A percentile compares a stretch with the other conserved stretches of the same genome.
Evolutionary conservation across 2,888 invertebrate species (phyloP).

Genomic region (Anthophora plumipes): DNA sequence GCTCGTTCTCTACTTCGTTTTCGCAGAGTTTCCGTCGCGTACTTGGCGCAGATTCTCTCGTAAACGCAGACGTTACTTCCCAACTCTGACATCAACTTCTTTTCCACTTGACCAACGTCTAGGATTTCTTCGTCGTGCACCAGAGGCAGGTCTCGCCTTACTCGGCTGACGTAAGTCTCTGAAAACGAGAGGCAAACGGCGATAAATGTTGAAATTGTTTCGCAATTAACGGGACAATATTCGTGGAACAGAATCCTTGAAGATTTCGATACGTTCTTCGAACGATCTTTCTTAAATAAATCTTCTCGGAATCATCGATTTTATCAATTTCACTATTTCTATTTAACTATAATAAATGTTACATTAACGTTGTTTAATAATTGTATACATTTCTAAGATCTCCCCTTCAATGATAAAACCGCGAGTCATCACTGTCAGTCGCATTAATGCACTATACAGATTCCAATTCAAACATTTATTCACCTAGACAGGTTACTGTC

Average conservation of each 20-base stretch:
- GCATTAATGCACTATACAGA: conserved; percentile 42
- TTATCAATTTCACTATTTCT: too few relatives aligned
- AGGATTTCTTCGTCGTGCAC: conserved; percentile 85
- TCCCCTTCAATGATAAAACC: not conserved
- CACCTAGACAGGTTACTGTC: conserved; percentile 22
- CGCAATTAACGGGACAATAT: not conserved
- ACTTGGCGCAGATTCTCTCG: conserved; percentile 91
- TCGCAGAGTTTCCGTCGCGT: conserved; percentile 85
- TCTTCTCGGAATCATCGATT: not conserved
- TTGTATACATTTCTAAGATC: not conserved
- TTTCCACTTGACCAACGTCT: conserved; percentile 91
- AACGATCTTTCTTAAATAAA: too few relatives aligned
- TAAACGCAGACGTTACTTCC: conserved; percentile 92
- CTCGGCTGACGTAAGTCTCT: conserved; percentile 90
- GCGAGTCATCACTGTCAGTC: not conserved
- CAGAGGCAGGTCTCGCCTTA: conserved; percentile 86
- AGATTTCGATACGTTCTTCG: not conserved
- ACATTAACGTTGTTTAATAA: not conserved
- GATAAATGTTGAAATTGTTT: conserved; percentile 13
- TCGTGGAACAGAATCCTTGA: not conserved
- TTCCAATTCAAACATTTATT: not conserved
- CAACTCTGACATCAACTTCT: conserved; percentile 90
- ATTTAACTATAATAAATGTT: too few relatives aligned
- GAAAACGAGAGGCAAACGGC: conserved; percentile 12
- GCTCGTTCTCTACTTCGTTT: conserved; percentile 85